Evolutionary conservation across 2,888 invertebrate genomes (phyloP).

Genomic region (Mayetiola destructor): DNA sequence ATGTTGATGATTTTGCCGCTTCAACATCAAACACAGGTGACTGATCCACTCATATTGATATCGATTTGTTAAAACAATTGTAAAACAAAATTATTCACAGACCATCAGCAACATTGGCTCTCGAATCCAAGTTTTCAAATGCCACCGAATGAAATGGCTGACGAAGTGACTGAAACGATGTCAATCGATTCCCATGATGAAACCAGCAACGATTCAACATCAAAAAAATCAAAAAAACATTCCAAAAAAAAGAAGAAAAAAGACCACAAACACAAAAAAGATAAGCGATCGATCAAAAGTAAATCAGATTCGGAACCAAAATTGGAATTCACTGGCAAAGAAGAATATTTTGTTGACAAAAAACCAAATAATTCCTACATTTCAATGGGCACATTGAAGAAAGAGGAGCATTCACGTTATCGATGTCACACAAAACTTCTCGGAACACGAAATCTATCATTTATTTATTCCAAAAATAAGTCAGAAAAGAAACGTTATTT

Average conservation of each 20-base stretch:
- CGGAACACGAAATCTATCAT: neutral
- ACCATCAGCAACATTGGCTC: neutral
- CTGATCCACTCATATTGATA: neutral
- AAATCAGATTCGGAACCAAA: neutral
- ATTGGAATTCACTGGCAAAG: conserved; percentile 27
- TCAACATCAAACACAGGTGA: neutral
- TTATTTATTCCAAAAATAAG: neutral
- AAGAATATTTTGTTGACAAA: conserved; percentile 46
- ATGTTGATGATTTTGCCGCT: neutral
- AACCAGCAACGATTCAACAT: neutral
- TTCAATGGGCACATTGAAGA: conserved; percentile 45
- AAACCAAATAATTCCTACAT: conserved; percentile 42
- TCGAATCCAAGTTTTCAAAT: conserved; percentile 12
- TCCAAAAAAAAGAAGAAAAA: conserved; percentile 10
- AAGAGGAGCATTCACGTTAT: conserved; percentile 47
- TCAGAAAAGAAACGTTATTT: conserved; percentile 17
- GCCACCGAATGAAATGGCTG: neutral
- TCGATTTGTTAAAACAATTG: neutral
- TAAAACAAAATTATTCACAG: neutral
- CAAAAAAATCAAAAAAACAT: neutral
- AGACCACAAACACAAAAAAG: neutral
- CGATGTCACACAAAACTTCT: conserved; percentile 14
- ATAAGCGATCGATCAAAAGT: neutral
- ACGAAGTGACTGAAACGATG: neutral
- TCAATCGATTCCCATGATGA: neutral